A percentile compares a stretch with the other conserved stretches of the same genome.
Evolutionary conservation across 2,888 invertebrate genomes (phyloP).

Genomic region (Diaperis boleti): DNA sequence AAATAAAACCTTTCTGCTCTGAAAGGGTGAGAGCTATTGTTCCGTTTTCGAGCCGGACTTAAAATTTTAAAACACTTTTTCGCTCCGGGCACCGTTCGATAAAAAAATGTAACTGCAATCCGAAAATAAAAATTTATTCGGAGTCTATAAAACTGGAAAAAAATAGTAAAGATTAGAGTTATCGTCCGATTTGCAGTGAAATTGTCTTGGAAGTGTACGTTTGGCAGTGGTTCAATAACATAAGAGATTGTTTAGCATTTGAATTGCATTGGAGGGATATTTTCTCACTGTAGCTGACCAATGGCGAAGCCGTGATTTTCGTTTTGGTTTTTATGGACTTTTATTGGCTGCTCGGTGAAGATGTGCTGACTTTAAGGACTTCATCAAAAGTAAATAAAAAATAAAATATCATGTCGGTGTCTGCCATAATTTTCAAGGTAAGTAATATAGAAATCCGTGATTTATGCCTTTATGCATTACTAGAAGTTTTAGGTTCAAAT

Average conservation of each 20-base stretch:
- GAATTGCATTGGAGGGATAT: conserved; percentile 34
- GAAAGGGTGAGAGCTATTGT: too few relatives aligned
- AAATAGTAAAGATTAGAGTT: conserved; percentile 33
- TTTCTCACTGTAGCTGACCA: conserved; percentile 36
- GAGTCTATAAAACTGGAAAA: conserved; percentile 16
- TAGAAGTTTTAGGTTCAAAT: too few relatives aligned
- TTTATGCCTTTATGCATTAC: too few relatives aligned
- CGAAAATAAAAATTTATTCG: conserved; percentile 11
- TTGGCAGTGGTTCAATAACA: conserved; percentile 40
- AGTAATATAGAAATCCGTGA: too few relatives aligned
- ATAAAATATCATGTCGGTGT: too few relatives aligned
- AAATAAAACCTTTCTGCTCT: too few relatives aligned
- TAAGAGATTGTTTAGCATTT: conserved; percentile 41
- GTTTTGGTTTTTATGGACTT: conserved; percentile 1
- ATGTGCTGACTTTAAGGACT: conserved; percentile 1
- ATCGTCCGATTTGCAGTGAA: conserved; percentile 33
- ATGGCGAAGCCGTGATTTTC: conserved; percentile 17
- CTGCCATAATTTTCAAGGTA: too few relatives aligned
- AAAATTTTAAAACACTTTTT: too few relatives aligned
- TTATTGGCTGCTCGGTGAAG: background rate
- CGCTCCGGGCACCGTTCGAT: too few relatives aligned
- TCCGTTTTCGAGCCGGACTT: too few relatives aligned
- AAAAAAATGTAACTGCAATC: background rate
- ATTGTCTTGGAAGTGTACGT: conserved; percentile 38
- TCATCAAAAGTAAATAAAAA: too few relatives aligned